Evolutionary conservation across 2,797 vertebrate genomes (phyloP).

Genomic region (Fringilla coelebs): DNA sequence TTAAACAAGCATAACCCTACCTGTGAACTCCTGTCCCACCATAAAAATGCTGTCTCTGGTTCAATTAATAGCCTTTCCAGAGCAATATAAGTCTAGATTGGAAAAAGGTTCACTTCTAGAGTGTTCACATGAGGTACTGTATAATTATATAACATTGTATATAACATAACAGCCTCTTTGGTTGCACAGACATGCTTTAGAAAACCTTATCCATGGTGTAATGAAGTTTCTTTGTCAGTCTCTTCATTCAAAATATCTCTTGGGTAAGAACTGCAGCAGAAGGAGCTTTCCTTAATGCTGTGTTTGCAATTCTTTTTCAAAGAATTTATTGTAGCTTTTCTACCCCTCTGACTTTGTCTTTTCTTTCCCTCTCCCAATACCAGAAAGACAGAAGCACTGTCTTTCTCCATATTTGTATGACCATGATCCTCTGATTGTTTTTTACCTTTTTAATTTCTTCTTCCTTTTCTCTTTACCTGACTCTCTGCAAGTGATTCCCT

Average conservation of each 20-base stretch:
- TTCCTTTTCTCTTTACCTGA: background rate
- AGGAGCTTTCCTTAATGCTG: background rate
- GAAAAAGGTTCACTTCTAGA: background rate
- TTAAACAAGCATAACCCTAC: background rate
- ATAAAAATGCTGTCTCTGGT: background rate
- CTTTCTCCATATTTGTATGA: background rate
- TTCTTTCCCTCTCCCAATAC: background rate
- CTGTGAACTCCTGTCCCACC: background rate
- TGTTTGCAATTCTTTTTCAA: background rate
- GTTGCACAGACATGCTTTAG: background rate
- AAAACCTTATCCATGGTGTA: background rate
- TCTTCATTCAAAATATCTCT: background rate
- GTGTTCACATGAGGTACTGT: background rate
- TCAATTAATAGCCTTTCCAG: background rate
- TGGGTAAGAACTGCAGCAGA: background rate
- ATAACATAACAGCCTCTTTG: background rate
- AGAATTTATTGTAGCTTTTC: background rate
- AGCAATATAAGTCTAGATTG: background rate
- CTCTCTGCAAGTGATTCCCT: background rate
- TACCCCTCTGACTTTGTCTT: background rate
- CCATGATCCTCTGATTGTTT: background rate
- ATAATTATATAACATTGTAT: background rate
- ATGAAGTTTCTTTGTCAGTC: background rate
- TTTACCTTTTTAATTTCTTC: background rate
- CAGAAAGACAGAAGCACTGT: background rate